A percentile compares a stretch with the other conserved stretches of the same genome.
Conservation (phyloP, 2,888 invertebrate species). For the Lasioglossum malachurum region DNA sequence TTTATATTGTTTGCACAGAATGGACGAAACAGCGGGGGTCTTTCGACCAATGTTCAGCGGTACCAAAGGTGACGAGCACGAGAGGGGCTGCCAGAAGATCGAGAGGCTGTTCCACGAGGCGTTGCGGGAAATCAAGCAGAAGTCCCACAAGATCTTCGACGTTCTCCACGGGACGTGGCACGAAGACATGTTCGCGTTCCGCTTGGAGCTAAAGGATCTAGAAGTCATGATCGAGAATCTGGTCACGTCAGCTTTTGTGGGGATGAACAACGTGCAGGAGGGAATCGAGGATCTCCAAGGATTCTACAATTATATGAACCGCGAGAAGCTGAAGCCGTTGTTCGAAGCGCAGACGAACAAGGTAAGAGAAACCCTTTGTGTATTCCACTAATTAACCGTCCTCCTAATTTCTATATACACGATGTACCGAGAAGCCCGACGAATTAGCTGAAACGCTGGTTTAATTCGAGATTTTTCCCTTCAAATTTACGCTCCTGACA, state of each 20-base stretch:
- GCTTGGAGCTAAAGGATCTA: constrained; percentile 87
- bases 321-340: constrained; percentile 89
- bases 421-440: neutral
- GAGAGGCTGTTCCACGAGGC: constrained; percentile 91
- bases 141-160: constrained; percentile 89
- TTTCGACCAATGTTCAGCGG: constrained; percentile 92
- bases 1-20: constrained; percentile 81
- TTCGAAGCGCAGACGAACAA: constrained; percentile 89
- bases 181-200: constrained; percentile 89
- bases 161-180: constrained; percentile 94
- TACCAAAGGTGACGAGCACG: constrained; percentile 89
- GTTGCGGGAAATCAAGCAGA: constrained; percentile 87
- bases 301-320: constrained; percentile 91
- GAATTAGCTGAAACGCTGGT: neutral
- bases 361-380: constrained; percentile 83
- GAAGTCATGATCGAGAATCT: constrained; percentile 94
- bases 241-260: constrained; percentile 91
- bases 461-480: neutral
- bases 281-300: constrained; percentile 92
- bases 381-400: constrained; percentile 9
- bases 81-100: constrained; percentile 89
- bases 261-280: constrained; percentile 92
- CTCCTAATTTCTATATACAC: constrained; percentile 7
- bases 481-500: neutral
- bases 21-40: constrained; percentile 90